Percentiles rank a stretch among this genome's conserved stretches.
phyloP scores from a whole-genome alignment of 1,140 invertebrate genomes.

The Cyphomyrmex costatus region DNA sequence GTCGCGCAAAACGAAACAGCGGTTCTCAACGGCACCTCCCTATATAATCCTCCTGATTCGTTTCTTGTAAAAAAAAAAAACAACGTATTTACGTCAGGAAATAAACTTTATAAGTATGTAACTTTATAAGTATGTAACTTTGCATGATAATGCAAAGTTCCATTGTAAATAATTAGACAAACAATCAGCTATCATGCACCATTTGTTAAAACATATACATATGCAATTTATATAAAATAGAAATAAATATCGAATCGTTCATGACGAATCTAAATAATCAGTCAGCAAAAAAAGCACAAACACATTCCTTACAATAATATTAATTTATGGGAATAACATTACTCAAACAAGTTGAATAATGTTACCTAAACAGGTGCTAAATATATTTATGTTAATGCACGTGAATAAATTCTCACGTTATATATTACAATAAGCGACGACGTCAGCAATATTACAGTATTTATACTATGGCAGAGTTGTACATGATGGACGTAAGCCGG shows the following conservation, averaged over 20 bases:
- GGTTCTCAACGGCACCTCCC: constrained; percentile 69
- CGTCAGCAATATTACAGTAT: constrained; percentile 21
- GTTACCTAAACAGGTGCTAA: neutral
- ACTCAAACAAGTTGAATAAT: neutral
- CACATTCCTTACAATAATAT: constrained; percentile 8
- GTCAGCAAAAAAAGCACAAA: neutral
- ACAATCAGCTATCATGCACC: neutral
- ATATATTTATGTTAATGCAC: neutral
- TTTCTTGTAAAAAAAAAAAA: neutral
- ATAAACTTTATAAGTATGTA: no score
- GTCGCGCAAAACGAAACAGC: constrained; percentile 65
- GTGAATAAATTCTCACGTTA: constrained; percentile 19
- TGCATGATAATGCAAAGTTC: neutral
- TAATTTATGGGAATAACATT: neutral
- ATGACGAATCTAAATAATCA: neutral
- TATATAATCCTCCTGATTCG: neutral
- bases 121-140: neutral
- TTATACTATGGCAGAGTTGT: constrained; percentile 44
- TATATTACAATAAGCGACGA: neutral
- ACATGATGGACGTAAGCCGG: constrained; percentile 79
- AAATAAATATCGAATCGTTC: no score
- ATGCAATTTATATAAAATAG: neutral
- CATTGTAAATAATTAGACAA: neutral
- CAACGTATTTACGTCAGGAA: neutral
- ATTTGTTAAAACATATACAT: neutral